Conservation (phyloP, 2,797 vertebrate species). For the Triplophysa yarkandensis region DNA sequence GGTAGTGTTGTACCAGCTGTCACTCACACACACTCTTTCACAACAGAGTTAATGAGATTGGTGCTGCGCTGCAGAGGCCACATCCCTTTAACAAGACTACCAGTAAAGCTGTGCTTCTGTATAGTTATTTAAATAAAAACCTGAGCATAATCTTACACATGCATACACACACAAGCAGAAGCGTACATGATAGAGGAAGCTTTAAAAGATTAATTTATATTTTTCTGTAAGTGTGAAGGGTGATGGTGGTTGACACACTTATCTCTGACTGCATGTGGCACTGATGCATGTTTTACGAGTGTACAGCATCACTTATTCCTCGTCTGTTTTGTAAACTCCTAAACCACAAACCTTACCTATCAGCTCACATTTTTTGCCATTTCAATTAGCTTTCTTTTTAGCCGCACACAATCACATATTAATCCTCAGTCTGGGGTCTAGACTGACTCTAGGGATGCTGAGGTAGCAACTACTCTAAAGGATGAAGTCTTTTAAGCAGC, state of each 20-base stretch:
- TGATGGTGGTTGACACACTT: slow-evolving; percentile 6
- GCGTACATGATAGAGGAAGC: slow-evolving; percentile 20
- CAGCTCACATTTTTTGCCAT: not conserved
- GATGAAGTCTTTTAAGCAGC: slow-evolving; percentile 42
- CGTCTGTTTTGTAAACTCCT: not conserved
- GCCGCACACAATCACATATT: not conserved
- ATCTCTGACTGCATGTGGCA: slow-evolving; percentile 24
- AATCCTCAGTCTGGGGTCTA: slow-evolving; percentile 22
- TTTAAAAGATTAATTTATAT: slow-evolving; percentile 21
- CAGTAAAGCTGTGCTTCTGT: slow-evolving; percentile 42
- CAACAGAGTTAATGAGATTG: slow-evolving; percentile 55
- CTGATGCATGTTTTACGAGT: slow-evolving; percentile 31
- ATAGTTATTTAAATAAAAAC: slow-evolving; percentile 38
- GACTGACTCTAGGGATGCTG: slow-evolving; percentile 26
- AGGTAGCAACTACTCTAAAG: slow-evolving; percentile 22
- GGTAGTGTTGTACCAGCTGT: slow-evolving; percentile 52
- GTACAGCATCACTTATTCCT: slow-evolving; percentile 31
- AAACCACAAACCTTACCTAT: not conserved
- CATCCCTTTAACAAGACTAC: slow-evolving; percentile 45
- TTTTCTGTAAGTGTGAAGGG: not conserved
- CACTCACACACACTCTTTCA: slow-evolving; percentile 35
- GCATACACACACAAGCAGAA: not conserved
- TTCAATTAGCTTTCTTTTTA: slow-evolving; percentile 10
- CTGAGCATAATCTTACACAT: slow-evolving; percentile 2
- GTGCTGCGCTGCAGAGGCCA: slow-evolving; percentile 49